Percentiles rank a stretch among this genome's conserved stretches.
Conservation (phyloP, 2,888 invertebrate species). For the Ephialtes manifestator region DNA sequence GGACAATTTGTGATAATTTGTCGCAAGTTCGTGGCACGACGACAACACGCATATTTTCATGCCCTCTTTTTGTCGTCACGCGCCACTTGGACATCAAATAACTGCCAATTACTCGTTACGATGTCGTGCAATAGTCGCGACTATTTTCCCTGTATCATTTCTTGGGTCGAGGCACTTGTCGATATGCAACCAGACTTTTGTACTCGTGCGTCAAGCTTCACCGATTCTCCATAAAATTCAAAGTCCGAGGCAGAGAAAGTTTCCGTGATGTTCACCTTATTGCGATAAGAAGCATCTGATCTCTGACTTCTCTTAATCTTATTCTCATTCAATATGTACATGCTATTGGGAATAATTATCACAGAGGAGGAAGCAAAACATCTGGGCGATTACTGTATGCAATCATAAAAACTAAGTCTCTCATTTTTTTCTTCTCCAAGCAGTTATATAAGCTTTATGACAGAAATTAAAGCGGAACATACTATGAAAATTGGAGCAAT, state of each 20-base stretch:
- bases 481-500: no score
- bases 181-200: background rate
- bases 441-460: background rate
- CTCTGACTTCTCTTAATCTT: background rate
- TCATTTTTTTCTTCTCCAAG: background rate
- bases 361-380: background rate
- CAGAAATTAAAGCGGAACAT: background rate
- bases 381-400: background rate
- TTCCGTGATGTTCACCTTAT: background rate
- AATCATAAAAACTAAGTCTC: background rate
- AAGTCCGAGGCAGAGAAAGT: background rate
- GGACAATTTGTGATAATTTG: background rate
- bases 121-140: background rate
- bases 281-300: background rate
- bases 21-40: background rate
- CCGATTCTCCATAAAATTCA: background rate
- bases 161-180: background rate
- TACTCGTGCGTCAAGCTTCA: background rate
- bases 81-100: background rate
- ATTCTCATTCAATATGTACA: background rate
- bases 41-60: background rate
- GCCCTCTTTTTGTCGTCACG: background rate
- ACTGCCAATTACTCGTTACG: background rate
- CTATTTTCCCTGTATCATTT: background rate
- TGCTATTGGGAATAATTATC: background rate